Evolutionary conservation across 2,797 vertebrate genomes (phyloP), one percentile per base, ranked within the genome.

Genomic region (Steatocranus sp.): DNA sequence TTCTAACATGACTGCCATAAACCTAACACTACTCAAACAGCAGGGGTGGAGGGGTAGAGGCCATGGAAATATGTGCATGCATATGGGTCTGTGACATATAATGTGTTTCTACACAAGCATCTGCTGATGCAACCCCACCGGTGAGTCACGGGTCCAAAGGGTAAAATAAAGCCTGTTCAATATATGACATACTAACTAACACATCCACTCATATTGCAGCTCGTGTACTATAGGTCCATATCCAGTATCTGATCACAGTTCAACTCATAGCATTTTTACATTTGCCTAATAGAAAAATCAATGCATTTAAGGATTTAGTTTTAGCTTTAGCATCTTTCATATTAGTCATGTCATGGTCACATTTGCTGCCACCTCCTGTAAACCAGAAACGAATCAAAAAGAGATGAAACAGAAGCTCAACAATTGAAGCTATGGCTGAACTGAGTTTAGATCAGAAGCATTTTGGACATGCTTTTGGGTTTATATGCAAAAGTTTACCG

Each of bases 1-100:
- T 82, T 84, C 75, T 30, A 73, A 94, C 86, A 88, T 6, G 43
- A 90, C 89, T 87, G 92, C 94, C 94, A 92, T 94, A 95, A 96
- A 95, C 93, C 94, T 95, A 93, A 95, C 91, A 94, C 91, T 93
- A 94, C 95, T 93, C 91, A 95, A 94, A 94, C 87, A 91, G 91
- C 80, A 77, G 94, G 95, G 95, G 94, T 96, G 93, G 81, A 83
- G 83, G 83, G n/a, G 77, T 70, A 58, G 76, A 81, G 50, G 58
- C 76, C 78, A 80, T 81, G 30, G 73, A 74, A 83, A 82, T n/a
- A 20, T 23, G 78, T 54, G 74, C 63, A 27, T 49, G 34, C 36
- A 54, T 70, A 15, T 32, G 18, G 51, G 30, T 74, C 80, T 41
- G 8, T 58, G 76, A 79, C 23, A 70, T 75, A 54, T 68, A 46